A percentile compares a stretch with the other conserved stretches of the same genome.
Evolutionary conservation across 1,140 invertebrate species (phyloP).

Genomic region (Rhopalosiphum padi): DNA sequence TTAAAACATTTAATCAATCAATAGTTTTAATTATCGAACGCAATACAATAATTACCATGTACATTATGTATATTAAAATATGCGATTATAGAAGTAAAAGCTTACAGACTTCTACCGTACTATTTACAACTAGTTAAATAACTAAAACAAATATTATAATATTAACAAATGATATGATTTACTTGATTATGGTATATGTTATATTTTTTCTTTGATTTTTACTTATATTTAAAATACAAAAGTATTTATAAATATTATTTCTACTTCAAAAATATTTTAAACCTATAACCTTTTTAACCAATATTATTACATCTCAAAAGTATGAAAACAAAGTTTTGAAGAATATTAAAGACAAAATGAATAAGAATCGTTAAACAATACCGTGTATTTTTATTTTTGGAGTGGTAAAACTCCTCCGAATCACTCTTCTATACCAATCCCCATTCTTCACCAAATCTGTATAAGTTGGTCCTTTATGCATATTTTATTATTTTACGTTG

Average conservation of each 20-base stretch:
- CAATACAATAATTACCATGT: not conserved
- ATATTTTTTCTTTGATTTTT: not conserved
- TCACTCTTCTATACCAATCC: too few relatives aligned
- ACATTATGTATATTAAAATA: not conserved
- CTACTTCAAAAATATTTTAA: not conserved
- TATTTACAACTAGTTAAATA: not conserved
- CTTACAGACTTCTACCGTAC: not conserved
- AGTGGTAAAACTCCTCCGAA: not conserved
- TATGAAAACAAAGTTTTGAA: not conserved
- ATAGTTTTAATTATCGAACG: not conserved
- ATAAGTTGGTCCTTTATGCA: not conserved
- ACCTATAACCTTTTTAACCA: too few relatives aligned
- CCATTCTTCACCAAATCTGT: too few relatives aligned
- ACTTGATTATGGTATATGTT: not conserved
- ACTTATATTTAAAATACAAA: not conserved
- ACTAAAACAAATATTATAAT: not conserved
- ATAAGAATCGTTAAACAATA: not conserved
- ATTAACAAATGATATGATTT: not conserved
- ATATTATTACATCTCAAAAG: not conserved
- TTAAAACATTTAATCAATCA: slow-evolving; percentile 3
- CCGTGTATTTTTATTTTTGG: not conserved
- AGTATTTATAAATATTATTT: not conserved
- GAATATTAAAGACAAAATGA: not conserved
- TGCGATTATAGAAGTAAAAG: not conserved
- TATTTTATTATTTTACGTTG: not conserved